Evolutionary conservation across 2,888 invertebrate genomes (phyloP).

Genomic region (Onthophagus sagittarius): DNA sequence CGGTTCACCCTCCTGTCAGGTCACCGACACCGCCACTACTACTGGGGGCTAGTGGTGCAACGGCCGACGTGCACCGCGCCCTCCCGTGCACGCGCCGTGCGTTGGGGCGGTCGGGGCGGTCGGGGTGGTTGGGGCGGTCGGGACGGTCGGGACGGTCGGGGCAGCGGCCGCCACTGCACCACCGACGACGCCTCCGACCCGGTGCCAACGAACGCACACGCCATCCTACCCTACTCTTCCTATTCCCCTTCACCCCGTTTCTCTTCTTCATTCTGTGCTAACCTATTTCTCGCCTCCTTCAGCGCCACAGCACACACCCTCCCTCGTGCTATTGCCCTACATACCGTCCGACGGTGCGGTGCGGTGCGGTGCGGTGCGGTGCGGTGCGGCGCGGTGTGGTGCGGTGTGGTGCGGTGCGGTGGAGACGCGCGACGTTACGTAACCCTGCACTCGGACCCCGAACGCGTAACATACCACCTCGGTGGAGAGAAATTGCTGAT

Average conservation of each 20-base stretch:
- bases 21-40: background rate
- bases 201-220: background rate
- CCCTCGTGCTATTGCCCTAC: background rate
- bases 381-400: background rate
- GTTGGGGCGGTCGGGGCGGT: background rate
- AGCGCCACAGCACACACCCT: background rate
- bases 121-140: background rate
- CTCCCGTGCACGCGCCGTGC: background rate
- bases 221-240: background rate
- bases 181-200: background rate
- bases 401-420: background rate
- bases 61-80: background rate
- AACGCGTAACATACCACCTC: background rate
- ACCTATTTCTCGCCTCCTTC: background rate
- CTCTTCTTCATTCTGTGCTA: background rate
- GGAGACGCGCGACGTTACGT: background rate
- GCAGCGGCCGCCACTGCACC: background rate
- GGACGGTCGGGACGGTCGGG: background rate
- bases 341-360: background rate
- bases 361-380: background rate
- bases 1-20: background rate
- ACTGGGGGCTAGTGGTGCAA: background rate
- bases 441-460: background rate
- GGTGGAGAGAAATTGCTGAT: background rate
- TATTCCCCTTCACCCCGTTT: background rate